phyloP scores from a whole-genome alignment of 2,797 vertebrate species.

The Melanotaenia maccullochi region DNA sequence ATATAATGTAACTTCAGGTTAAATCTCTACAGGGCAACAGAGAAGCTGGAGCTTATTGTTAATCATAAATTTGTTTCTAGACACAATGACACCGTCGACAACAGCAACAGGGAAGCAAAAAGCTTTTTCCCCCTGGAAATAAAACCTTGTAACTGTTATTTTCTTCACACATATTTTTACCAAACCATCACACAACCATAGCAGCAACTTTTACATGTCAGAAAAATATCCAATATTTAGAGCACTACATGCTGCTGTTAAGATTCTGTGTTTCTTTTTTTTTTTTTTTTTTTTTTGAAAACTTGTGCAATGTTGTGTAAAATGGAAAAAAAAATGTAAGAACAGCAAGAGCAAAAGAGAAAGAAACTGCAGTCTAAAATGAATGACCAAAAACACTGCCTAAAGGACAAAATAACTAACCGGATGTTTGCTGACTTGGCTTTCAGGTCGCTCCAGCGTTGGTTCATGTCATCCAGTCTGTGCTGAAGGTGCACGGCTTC shows the following conservation, averaged over 20 bases:
- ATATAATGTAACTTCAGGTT: background rate
- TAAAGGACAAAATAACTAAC: slow-evolving; percentile 64
- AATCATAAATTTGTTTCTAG: background rate
- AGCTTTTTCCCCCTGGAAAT: background rate
- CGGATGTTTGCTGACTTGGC: slow-evolving; percentile 94
- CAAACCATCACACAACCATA: background rate
- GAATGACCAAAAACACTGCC: background rate
- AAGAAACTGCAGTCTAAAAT: slow-evolving; percentile 11
- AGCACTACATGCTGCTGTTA: background rate
- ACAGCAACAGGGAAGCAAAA: background rate
- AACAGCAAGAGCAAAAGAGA: slow-evolving; percentile 14
- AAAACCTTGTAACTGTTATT: background rate
- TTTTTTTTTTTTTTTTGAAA: background rate
- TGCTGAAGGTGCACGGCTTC: slow-evolving; percentile 94
- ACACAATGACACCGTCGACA: background rate
- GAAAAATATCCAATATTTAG: background rate
- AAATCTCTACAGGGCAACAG: background rate
- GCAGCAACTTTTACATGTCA: background rate
- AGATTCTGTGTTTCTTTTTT: background rate
- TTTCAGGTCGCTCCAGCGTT: slow-evolving; percentile 96
- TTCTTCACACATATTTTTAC: background rate
- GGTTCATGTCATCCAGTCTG: slow-evolving; percentile 98
- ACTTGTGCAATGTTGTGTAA: background rate
- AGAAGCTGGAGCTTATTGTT: background rate
- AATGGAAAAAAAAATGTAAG: slow-evolving; percentile 2